Evolutionary conservation across 2,888 invertebrate species (phyloP), one percentile per base, ranked within the genome.

Genomic region (Cerceris rybyensis): DNA sequence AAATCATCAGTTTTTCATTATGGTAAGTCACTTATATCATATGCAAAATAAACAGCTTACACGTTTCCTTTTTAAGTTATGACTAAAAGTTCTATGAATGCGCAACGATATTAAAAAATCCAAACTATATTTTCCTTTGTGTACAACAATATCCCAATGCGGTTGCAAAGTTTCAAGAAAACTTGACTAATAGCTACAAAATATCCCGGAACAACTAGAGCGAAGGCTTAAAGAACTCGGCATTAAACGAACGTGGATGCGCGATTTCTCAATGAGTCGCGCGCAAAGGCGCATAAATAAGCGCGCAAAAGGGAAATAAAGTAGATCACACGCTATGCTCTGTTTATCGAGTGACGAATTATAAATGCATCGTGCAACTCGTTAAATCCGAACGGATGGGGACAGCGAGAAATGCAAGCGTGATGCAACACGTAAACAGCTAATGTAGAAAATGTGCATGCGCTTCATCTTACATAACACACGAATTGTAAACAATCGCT

Each of bases 391-490:
- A 60, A 13, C 13, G n/a, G 9, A 8, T n/a, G 28, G 50, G 66
- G 11, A 52, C 17, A 57, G 52, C 63, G 73, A 46, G 64, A 76
- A 78, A 70, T 55, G 61, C 64, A 54, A 52, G 28, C 74, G 79
- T 88, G 85, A 86, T 69, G 85, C 84, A 88, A 88, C 55, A 50
- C 46, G 55, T 77, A 82, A 87, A 84, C 78, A 75, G 50, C 14
- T 58, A 63, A 60, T 60, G 66, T 59, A 59, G 68, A 71, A 83
- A 75, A 82, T 79, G 66, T 72, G 70, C 76, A 57, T 46, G 64
- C 68, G 61, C 70, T 59, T 64, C 28, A 4, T 28, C 61, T 86
- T 86, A 76, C 72, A 77, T 82, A 87, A 88, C 60, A 2, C 14
- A 11, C 57, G 64, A 78, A 82, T 85, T 76, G 80, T 73, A 84